Evolutionary conservation across 2,113 vertebrate genomes (phyloP), one percentile per base, ranked within the genome.

Genomic region (Embiotoca jacksoni): DNA sequence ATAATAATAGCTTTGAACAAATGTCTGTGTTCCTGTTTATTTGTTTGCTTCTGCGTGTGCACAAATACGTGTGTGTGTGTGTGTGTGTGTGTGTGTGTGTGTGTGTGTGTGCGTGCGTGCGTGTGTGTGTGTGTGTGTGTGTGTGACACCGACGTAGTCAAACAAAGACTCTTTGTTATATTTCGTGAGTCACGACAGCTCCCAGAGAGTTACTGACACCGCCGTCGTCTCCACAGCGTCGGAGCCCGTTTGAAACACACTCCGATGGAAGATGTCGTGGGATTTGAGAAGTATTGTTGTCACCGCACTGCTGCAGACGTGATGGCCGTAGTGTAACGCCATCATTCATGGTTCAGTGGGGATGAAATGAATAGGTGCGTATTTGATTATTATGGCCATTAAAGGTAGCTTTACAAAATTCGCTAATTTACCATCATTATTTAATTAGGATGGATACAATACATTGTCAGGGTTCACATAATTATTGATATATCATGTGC

Each of bases 1-100:
- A 72, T 75, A 85, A 70, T 78, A 71, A 79, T 74, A 80, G 71
- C 78, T 65, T 61, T 83, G 61, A 80, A 59, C 50, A 81, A 65
- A 59, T 23, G 32, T 50, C 16, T 46, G 52, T 54, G 69, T 73
- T 59, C 32, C 7, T 66, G n/a, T 64, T 7, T 11, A 55, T 82
- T 13, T 75, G 58, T 66, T 23, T 23, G 23, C 23, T 23, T 23
- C 23, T 23, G 23, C 23, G 23, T 23, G 23, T 23, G 23, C 23
- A 23, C 23, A 23, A 23, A 23, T 23, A 23, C 23, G 1, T 23
- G 13, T 4, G 32, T 54, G 72, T 3, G 3, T 57, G 41, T 67
- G 46, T 54, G 58, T 69, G 53, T 23, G 13, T 4, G 32, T 54
- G 72, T 3, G 3, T 57, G 41, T 67, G 46, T 54, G 58, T 69